Percentiles rank a stretch among this genome's conserved stretches.
Conservation (phyloP, 2,888 invertebrate genomes). For the Yponomeuta sedellus region DNA sequence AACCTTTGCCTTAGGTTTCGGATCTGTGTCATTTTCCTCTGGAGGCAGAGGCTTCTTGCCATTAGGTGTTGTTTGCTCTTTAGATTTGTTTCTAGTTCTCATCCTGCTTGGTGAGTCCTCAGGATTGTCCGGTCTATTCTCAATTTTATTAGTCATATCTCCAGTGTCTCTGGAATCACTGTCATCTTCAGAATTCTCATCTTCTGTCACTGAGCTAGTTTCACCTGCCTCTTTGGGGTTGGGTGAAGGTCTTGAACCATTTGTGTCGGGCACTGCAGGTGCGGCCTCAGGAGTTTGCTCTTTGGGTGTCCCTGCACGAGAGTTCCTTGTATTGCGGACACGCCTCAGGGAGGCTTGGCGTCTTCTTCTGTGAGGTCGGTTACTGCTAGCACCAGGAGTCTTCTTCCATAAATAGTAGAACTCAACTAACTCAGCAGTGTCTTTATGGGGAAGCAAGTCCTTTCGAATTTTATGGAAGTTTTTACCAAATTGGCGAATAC, state of each 20-base stretch:
- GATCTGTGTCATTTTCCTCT: constrained; percentile 69
- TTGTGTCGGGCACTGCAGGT: constrained; percentile 70
- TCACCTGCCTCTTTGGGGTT: constrained; percentile 82
- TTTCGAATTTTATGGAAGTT: constrained; percentile 98
- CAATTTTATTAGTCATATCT: constrained; percentile 85
- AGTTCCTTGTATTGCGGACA: constrained; percentile 91
- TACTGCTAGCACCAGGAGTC: constrained; percentile 97
- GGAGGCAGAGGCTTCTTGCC: constrained; percentile 54
- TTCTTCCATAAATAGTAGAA: constrained; percentile 99
- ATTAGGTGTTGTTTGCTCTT: constrained; percentile 80
- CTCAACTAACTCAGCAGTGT: constrained; percentile 97
- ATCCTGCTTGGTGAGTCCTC: constrained; percentile 92
- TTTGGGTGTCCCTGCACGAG: constrained; percentile 86
- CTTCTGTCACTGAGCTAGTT: constrained; percentile 88
- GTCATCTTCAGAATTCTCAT: constrained; percentile 96
- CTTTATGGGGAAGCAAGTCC: constrained; percentile 97
- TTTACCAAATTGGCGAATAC: constrained; percentile 98
- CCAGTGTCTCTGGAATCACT: constrained; percentile 93
- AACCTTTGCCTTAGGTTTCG: constrained; percentile 54
- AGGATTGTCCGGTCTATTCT: constrained; percentile 84
- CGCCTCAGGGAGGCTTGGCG: constrained; percentile 91
- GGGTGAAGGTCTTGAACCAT: constrained; percentile 78
- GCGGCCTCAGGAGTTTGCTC: constrained; percentile 81
- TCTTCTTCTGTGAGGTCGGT: constrained; percentile 93
- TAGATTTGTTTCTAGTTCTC: constrained; percentile 90